Base-by-base conservation (phyloP, 2,797 vertebrate species). In the Sorex maritimensis region DNA sequence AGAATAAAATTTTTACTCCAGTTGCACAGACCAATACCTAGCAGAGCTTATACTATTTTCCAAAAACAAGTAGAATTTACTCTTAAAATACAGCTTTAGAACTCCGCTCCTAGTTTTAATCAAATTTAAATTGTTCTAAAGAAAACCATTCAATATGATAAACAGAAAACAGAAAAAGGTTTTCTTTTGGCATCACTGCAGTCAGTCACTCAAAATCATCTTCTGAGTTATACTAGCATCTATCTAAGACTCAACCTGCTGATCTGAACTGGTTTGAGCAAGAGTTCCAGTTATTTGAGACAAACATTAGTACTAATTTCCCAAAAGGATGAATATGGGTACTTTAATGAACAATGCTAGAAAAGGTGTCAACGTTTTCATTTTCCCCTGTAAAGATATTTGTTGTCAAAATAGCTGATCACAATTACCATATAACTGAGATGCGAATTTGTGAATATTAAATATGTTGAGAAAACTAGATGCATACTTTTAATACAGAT, bases 51-150 rank as follows among this genome's bases (percentile, higher is more conserved):
- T 28, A 52, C 10, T 81, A 15, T 72, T 93, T 92, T 72, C 83
- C 86, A 79, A 81, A 63, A 87, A 14, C 63, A 95, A 96, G 69
- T 61, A 92, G 21, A 85, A 7, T 83, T 80, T 38, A 85, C 46
- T 94, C 89, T 87, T 38, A 91, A 63, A 94, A 81, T 72, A 68
- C 81, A 82, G 14, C 28, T 83, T 81, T 61, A 90, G 55, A 93
- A 44, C 41, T 44, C 41, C 41, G 58, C 65, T 46, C 84, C 78
- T 72, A 75, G 81, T 55, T 49, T 85, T 77, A 93, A 34, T 84
- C 65, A 68, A 80, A 74, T 34, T 44, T 38, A 94, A 88, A 90
- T 2, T 65, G 21, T 74, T 72, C 10, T 77, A 74, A 61, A 87
- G 38, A 79, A 80, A 93, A 34, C 28, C 12, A 63, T 80, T 72